These are phyloP conservation scores for Spea hammondii DNA, from an alignment of 2,797 vertebrate genomes.

Conservation along the genomic window DNA sequence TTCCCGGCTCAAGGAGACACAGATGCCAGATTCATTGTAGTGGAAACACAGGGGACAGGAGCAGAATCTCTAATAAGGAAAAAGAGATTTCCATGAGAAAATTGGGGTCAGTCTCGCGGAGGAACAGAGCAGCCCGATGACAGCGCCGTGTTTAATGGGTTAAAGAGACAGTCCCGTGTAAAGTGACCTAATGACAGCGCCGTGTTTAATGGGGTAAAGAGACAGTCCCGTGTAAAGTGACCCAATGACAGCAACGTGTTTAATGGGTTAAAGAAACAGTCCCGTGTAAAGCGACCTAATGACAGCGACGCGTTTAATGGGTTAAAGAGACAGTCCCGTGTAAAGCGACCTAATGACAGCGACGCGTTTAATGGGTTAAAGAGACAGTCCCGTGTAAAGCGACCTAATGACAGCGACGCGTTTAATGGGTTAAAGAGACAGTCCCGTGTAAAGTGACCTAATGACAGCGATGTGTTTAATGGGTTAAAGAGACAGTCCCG, in stretches of 20 bases:
- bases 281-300: too few relatives aligned
- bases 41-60: constrained; percentile 3
- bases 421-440: constrained; percentile 8
- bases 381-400: background rate
- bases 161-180: background rate
- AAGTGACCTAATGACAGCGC: background rate
- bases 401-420: background rate
- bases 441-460: background rate
- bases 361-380: background rate
- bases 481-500: constrained; percentile 1
- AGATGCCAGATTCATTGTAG: constrained; percentile 18
- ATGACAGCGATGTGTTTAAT: background rate
- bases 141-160: background rate
- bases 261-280: constrained; percentile 1
- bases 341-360: background rate
- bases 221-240: background rate
- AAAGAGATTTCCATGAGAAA: background rate
- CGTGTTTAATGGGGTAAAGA: background rate
- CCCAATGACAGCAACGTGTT: background rate
- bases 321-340: background rate
- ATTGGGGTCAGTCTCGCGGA: too few relatives aligned
- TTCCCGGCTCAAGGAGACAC: constrained; percentile 33
- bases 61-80: constrained; percentile 16
- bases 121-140: background rate
- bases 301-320: background rate